Base-by-base conservation (phyloP, 2,888 invertebrate species). In the Drosophila merina region DNA sequence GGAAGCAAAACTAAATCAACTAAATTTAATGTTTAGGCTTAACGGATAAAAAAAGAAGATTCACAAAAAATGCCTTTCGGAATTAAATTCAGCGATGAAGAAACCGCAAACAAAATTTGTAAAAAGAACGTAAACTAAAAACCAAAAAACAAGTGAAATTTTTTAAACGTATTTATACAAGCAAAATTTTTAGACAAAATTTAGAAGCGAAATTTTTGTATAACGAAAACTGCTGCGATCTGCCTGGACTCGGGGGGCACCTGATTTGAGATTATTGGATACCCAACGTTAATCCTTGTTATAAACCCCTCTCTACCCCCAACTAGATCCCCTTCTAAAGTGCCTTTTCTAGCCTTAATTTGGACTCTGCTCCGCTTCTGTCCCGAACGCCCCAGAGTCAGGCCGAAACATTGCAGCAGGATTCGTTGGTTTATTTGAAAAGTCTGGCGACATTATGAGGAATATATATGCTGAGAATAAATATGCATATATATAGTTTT, bases 21-120 rank as follows among this genome's bases (percentile, higher is more conserved):
- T 68, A 85, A 88, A 89, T 84, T 88, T 86, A 88, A 89, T 73
- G 76, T 90, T 90, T 90, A 89, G 90, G 79, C 76, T 81, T 71
- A 57, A 68, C 54, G 52, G 70, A 62, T 44, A 47, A 26, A 51
- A 14, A 45, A 36, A 67, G 66, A 70, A 75, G 77, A 86, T 72
- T 85, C 82, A 88, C 88, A 84, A 88, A 90, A 89, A 90, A 83
- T 90, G 90, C 90, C 90, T 90, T 90, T 90, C 87, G 90, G 90
- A 90, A 90, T 89, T 78, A 88, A 90, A 90, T 90, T 90, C 89
- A 90, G 89, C 88, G 81, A 82, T 69, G 64, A 56, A 60, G 38
- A 63, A 58, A 66, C 47, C 63, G 54, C 66, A 71, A 68, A 77
- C 74, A 56, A 80, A 76, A 73, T 63, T 62, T 69, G 56, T 71